phyloP scores from a whole-genome alignment of 2,797 vertebrate species.

The Heterohyrax brucei region DNA sequence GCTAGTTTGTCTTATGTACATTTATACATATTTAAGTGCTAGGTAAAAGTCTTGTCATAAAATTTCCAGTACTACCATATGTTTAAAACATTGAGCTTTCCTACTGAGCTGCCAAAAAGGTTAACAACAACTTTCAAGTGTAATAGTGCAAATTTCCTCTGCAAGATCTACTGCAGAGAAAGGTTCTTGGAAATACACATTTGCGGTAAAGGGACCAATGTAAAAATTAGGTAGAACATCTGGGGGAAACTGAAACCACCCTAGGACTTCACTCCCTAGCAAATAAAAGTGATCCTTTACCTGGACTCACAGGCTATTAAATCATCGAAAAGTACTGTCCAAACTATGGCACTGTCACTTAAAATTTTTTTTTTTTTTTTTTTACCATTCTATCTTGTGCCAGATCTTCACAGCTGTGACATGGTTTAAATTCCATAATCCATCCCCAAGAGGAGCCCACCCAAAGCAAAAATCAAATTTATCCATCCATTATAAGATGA shows the following conservation, averaged over 20 bases:
- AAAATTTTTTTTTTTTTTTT: conserved; percentile 86
- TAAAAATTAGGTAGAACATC: conserved; percentile 88
- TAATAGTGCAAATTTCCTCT: conserved; percentile 93
- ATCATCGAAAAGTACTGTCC: conserved; percentile 92
- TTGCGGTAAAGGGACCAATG: conserved; percentile 88
- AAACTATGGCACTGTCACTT: conserved; percentile 92
- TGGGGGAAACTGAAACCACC: conserved; percentile 91
- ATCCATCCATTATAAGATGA: conserved; percentile 93
- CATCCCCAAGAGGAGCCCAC: conserved; percentile 94
- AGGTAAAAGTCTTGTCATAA: conserved; percentile 92
- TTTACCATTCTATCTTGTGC: conserved; percentile 92
- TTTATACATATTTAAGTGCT: conserved; percentile 93
- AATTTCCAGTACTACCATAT: conserved; percentile 91
- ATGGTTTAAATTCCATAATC: conserved; percentile 94
- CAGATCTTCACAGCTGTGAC: conserved; percentile 97
- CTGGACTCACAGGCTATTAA: conserved; percentile 92
- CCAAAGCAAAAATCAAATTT: conserved; percentile 94
- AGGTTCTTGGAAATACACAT: conserved; percentile 90
- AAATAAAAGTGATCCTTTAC: conserved; percentile 88
- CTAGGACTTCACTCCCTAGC: conserved; percentile 90
- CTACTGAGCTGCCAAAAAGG: conserved; percentile 92
- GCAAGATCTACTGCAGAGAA: conserved; percentile 89
- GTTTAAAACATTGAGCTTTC: conserved; percentile 89
- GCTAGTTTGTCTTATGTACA: conserved; percentile 92
- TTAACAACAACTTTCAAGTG: conserved; percentile 90